These are phyloP conservation scores for Palythoa heliodiscus DNA, from an alignment of 92 coral and sea anemone genomes.

Conservation along the genomic window DNA sequence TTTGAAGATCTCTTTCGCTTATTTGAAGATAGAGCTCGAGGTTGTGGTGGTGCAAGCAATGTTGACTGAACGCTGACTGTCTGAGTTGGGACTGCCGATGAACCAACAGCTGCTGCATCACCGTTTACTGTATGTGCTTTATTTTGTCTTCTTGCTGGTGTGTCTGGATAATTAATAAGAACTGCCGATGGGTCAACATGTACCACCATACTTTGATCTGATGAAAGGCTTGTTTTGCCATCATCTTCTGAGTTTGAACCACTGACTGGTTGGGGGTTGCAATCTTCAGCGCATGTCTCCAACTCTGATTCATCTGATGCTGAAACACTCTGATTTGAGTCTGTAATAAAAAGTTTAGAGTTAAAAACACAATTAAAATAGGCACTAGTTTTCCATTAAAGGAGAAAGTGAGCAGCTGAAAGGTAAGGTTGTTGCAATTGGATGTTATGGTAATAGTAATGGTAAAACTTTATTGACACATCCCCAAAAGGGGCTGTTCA, in stretches of 20 bases:
- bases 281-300: not conserved
- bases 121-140: not conserved
- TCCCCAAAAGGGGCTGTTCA: too few species aligned
- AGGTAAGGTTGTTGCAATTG: too few species aligned
- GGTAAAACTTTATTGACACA: too few species aligned
- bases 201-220: constrained; percentile 25
- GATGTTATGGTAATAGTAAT: too few species aligned
- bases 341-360: not conserved
- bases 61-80: not conserved
- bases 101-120: constrained; percentile 1
- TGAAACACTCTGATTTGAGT: constrained; percentile 35
- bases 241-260: not conserved
- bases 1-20: constrained; percentile 28
- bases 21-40: not conserved
- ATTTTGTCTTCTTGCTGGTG: not conserved
- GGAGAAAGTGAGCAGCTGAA: too few species aligned
- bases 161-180: constrained; percentile 25
- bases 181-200: constrained; percentile 38
- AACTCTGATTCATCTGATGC: constrained; percentile 22
- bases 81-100: not conserved
- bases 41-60: not conserved
- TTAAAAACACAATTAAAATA: not conserved
- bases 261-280: not conserved
- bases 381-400: too few species aligned
- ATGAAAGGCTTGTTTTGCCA: not conserved